Evolutionary conservation across 2,888 invertebrate species (phyloP), one percentile per base, ranked within the genome.

Genomic region (Lacanobia wlatinum): DNA sequence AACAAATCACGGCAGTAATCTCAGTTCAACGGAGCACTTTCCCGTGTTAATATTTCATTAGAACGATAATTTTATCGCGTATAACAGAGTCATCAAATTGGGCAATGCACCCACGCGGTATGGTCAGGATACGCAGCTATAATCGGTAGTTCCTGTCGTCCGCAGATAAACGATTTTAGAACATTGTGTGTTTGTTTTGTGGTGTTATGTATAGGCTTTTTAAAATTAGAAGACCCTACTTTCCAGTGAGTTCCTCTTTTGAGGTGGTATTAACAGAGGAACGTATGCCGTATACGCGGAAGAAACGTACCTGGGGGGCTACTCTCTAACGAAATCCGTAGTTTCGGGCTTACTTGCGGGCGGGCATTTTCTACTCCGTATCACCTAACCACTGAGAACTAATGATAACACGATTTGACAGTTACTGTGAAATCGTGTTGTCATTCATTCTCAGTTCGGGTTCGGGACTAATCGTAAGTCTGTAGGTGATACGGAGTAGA

Each of bases 61-160:
- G 16, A 55, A 68, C 46, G 65, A 63, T 80, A 50, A 80, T 80
- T 66, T 69, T 72, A 69, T 80, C 69, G 59, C 56, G 34, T 40
- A 18, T 34, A 75, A 63, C 76, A 66, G 53, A 69, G 34, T 63
- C 81, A 63, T 76, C 62, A 80, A 80, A 76, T 80, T 80, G 69
- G 76, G 72, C 68, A 80, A 8, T 52, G 66, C 80, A 72, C 80
- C 80, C 80, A 80, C 80, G 59, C 80, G 10, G 48, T 34, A 53
- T 10, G 16, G 8, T 76, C 80, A 80, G 80, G 80, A 80, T 69
- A 80, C 58, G 62, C 38, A 59, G 52, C 40, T 62, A 64, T 74
- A 80, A 66, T 76, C 80, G 59, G 40, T 4, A 69, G 71, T 80
- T 80, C 80, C 80, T 80, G 80, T 69, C 62, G 46, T n/a, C 58